Evolutionary conservation across 2,888 invertebrate species (phyloP).

Genomic region (Caenorhabditis drosophilae): DNA sequence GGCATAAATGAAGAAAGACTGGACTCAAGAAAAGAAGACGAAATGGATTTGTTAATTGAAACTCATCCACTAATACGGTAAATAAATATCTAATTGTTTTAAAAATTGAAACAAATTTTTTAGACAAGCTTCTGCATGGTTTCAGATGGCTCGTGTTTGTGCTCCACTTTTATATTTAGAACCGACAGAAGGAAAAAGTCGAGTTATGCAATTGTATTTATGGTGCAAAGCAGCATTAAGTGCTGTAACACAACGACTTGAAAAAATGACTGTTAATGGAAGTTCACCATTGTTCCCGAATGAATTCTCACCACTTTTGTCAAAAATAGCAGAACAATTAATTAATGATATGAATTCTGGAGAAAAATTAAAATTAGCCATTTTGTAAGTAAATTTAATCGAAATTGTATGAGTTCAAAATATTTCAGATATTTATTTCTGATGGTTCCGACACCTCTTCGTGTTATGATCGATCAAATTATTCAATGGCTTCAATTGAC

Average conservation of each 20-base stretch:
- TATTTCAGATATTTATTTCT: conserved; percentile 20
- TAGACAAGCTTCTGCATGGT: conserved; percentile 27
- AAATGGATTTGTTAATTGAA: conserved; percentile 36
- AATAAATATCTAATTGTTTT: no score
- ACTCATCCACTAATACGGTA: conserved; percentile 38
- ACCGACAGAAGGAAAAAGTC: conserved; percentile 11
- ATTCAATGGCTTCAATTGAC: conserved; percentile 35
- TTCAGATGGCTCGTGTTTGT: conserved; percentile 34
- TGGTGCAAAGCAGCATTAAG: conserved; percentile 35
- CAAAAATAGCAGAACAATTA: conserved; percentile 22
- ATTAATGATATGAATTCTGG: conserved; percentile 21
- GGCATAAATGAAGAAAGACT: conserved; percentile 23
- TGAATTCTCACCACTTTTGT: conserved; percentile 26
- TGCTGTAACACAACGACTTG: conserved; percentile 17
- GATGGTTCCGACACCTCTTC: conserved; percentile 32
- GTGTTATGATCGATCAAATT: conserved; percentile 26
- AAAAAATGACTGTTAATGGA: conserved; percentile 29
- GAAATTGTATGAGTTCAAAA: not conserved
- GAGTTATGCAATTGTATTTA: conserved; percentile 23
- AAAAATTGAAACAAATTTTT: no score
- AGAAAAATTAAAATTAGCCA: conserved; percentile 21
- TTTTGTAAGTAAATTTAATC: conserved; percentile 3
- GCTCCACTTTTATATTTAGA: conserved; percentile 34
- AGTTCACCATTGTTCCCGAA: conserved; percentile 22
- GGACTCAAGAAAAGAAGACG: conserved; percentile 21